These are phyloP conservation scores for Drosophila pseudoobscura DNA, from an alignment of 1,140 invertebrate species.

Conservation along the genomic window DNA sequence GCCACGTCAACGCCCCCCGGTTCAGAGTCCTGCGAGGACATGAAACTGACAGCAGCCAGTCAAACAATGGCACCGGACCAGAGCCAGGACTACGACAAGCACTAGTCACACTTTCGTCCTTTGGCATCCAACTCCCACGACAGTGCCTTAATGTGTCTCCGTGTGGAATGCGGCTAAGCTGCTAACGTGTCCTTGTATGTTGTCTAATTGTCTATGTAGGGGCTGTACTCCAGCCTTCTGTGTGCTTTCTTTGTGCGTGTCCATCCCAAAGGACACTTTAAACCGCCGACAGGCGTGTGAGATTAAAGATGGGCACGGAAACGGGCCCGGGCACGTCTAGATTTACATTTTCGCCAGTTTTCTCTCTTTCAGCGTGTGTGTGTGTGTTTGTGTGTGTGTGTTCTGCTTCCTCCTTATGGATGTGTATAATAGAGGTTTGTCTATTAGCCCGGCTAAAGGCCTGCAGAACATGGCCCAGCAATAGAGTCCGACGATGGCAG, in stretches of 20 bases:
- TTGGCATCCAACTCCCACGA: not conserved
- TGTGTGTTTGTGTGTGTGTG: not conserved
- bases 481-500: conserved; percentile 13
- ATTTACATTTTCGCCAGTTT: conserved; percentile 66
- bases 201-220: conserved; percentile 64
- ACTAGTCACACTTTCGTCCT: conserved; percentile 4
- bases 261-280: conserved; percentile 70
- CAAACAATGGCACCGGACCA: conserved; percentile 53
- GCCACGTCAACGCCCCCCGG: conserved; percentile 16
- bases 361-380: conserved; percentile 24
- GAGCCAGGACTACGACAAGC: not conserved
- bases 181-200: conserved; percentile 55
- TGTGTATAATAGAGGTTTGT: conserved; percentile 49
- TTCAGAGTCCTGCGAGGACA: conserved; percentile 29
- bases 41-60: conserved; percentile 53
- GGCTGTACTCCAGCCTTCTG: conserved; percentile 14
- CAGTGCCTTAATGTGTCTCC: conserved; percentile 22
- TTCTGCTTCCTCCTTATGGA: not conserved
- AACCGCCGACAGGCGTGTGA: conserved; percentile 62
- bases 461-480: conserved; percentile 27
- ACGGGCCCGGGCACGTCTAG: conserved; percentile 24
- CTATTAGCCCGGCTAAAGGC: conserved; percentile 57
- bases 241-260: not conserved
- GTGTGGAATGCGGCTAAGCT: conserved; percentile 50
- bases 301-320: conserved; percentile 60